Evolutionary conservation across 2,888 invertebrate genomes (phyloP).

Genomic region (Epinotia demarniana): DNA sequence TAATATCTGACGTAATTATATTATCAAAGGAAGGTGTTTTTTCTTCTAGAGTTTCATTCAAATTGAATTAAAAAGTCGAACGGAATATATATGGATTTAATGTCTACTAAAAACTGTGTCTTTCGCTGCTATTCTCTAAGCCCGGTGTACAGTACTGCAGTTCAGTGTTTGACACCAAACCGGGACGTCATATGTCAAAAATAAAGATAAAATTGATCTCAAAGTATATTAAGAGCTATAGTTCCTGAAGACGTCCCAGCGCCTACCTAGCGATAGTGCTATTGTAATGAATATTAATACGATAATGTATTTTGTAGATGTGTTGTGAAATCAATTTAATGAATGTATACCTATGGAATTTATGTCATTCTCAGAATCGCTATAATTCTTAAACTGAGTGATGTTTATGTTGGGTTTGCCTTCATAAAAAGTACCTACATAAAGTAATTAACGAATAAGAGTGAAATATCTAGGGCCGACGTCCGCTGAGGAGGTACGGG

Average conservation of each 20-base stretch:
- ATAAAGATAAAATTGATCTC: conserved; percentile 47
- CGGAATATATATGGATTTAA: not conserved
- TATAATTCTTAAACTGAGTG: not conserved
- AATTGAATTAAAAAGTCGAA: not conserved
- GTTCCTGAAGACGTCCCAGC: conserved; percentile 72
- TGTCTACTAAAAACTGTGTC: not conserved
- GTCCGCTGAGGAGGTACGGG: not conserved
- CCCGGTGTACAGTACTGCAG: conserved; percentile 11
- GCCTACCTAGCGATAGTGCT: conserved; percentile 57
- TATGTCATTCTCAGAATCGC: conserved; percentile 1
- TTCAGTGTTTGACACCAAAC: conserved; percentile 36
- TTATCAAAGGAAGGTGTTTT: not conserved
- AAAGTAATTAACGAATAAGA: not conserved
- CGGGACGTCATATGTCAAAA: conserved; percentile 32
- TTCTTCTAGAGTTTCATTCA: not conserved
- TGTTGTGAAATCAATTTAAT: conserved; percentile 8
- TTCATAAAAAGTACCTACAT: not conserved
- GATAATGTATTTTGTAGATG: conserved; percentile 36
- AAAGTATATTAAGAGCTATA: conserved; percentile 62
- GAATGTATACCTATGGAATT: not conserved
- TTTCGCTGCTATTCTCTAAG: not conserved
- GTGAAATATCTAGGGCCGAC: not conserved
- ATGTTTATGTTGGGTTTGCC: not conserved
- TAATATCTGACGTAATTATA: no score
- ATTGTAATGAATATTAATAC: conserved; percentile 52